phyloP scores from a whole-genome alignment of 2,797 vertebrate genomes.

The Eptatretus atami region DNA sequence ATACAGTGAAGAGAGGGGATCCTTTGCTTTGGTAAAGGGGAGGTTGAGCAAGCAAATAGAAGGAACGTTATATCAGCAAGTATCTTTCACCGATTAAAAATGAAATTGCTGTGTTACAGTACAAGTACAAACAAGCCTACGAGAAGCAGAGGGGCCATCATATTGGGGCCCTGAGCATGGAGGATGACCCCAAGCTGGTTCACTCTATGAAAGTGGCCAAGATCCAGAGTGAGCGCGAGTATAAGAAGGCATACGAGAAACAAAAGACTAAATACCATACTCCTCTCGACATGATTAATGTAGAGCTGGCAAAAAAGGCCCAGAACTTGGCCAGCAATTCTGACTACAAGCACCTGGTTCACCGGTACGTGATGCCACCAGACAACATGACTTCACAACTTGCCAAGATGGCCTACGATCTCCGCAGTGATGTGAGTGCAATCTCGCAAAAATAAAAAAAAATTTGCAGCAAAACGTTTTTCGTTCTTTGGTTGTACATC shows the following conservation, averaged over 20 bases:
- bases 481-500: too few species aligned
- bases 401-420: constrained; percentile 42
- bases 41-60: background rate
- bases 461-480: too few species aligned
- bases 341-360: constrained; percentile 39
- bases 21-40: background rate
- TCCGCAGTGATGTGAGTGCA: constrained; percentile 57
- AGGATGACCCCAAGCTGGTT: constrained; percentile 3
- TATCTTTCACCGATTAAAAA: background rate
- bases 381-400: constrained; percentile 38
- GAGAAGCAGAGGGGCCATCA: background rate
- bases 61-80: background rate
- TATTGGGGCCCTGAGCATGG: background rate
- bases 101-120: background rate
- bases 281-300: constrained; percentile 57
- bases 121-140: constrained; percentile 1
- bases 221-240: constrained; percentile 10
- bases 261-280: constrained; percentile 33
- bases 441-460: too few species aligned
- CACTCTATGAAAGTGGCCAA: constrained; percentile 4
- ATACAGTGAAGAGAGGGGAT: too few species aligned
- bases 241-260: constrained; percentile 30
- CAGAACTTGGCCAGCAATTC: constrained; percentile 25
- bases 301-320: constrained; percentile 42
- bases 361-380: constrained; percentile 37